phyloP scores from a whole-genome alignment of 2,113 vertebrate genomes.

The Osmerus mordax region DNA sequence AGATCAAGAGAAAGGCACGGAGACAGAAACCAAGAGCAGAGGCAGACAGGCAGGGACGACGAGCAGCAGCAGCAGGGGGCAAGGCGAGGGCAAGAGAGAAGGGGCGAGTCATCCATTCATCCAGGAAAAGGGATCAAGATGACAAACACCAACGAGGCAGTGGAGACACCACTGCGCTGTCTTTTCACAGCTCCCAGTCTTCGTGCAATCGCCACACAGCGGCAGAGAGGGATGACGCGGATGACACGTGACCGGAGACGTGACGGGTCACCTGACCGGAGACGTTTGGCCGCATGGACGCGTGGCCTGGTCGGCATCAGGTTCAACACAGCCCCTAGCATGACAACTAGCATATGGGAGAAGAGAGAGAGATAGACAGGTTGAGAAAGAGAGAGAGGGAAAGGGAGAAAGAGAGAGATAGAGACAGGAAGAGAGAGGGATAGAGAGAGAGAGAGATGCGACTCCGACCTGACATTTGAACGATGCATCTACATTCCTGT shows the following conservation, averaged over 20 bases:
- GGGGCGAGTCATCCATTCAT: neutral
- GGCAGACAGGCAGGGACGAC: neutral
- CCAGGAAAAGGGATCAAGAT: too few species aligned
- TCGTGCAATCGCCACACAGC: too few species aligned
- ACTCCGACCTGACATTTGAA: too few species aligned
- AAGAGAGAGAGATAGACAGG: neutral
- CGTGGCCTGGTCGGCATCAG: too few species aligned
- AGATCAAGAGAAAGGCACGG: neutral
- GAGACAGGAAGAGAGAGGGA: neutral
- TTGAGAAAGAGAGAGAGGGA: neutral
- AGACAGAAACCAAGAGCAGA: neutral
- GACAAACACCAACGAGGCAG: too few species aligned
- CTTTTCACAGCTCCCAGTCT: too few species aligned
- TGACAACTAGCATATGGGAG: neutral
- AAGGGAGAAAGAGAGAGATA: neutral
- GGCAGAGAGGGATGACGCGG: too few species aligned
- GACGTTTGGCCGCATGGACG: too few species aligned
- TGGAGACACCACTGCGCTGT: too few species aligned
- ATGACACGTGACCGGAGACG: neutral
- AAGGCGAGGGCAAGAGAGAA: neutral
- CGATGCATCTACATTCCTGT: too few species aligned
- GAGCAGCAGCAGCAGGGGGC: neutral
- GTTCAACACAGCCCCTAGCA: neutral
- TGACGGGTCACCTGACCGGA: too few species aligned
- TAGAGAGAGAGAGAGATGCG: neutral